Base-by-base conservation (phyloP, 2,888 invertebrate species). In the Branchipolynoe longqiensis region DNA sequence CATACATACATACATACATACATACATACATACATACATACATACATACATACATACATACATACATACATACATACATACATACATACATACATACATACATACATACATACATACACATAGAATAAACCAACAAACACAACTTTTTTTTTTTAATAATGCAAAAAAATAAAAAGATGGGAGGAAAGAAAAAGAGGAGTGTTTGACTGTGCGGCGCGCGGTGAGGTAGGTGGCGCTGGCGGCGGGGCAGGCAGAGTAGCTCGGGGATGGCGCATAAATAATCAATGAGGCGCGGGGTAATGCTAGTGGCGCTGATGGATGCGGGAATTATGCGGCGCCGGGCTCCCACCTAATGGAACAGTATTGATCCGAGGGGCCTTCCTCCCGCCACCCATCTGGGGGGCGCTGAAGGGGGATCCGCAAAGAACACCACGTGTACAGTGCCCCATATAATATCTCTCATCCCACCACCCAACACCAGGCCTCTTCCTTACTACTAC, bases 291-390 rank as follows among this genome's bases (percentile, higher is more conserved):
- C n/a, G 22, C 54, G 41, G 48, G 78, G 78, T 41, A 78, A 78
- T 78, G 78, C 78, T 25, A 78, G 78, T 31, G n/a, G n/a, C 28
- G 8, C 41, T 78, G 78, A 78, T 1, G 54, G 48, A 48, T 25
- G 78, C 48, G 18, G 31, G 48, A 78, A 78, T 78, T 78, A 78
- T 78, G 78, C 78, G 54, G 25, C 14, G 54, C 48, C n/a, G 25
- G n/a, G 54, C 78, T 22, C 22, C 78, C 38, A 31, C 54, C 78
- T 78, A 78, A 78, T 78, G 78, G 78, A 40, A 78, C n/a, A 25
- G 48, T 78, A 78, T 78, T 78, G 78, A 78, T 78, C 78, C 36
- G n/a, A 2, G 36, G 4, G 2, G 36, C 14, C n/a, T n/a, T n/a
- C n/a, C n/a, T n/a, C n/a, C n/a, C n/a, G n/a, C n/a, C n/a, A n/a